Evolutionary conservation across 2,797 vertebrate genomes (phyloP), one percentile per base, ranked within the genome.

Genomic region (Glyptemys insculpta): DNA sequence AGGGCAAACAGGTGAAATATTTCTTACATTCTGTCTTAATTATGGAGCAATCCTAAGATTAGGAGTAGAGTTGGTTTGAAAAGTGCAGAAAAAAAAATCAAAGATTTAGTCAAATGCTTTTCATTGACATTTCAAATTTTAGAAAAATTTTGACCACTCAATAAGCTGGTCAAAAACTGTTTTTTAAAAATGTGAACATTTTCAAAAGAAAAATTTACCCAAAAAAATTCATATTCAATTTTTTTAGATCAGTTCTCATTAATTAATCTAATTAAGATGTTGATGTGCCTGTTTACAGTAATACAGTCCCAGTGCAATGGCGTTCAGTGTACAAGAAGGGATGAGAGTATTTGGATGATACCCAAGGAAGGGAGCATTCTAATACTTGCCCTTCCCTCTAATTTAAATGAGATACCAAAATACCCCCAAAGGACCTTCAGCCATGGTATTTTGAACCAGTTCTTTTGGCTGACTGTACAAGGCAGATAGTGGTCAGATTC

Each of bases 1-100:
- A 93, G 99, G 99, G 89, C 98, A 97, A 49, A 95, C 98, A 97
- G 99, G 99, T 98, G 94, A 96, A 84, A 86, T 83, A 88, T 5
- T 87, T 29, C 29, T 62, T 65, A 62, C 18, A 23, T 65, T 87
- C 47, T 12, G 81, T 93, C 90, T 57, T 87, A 93, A 82, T 0
- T 0, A 41, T 81, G 12, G 27, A 68, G 74, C 25, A 78, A 78
- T 44, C 27, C 44, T 49, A 78, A 47, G 37, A 41, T 72, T 78
- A 93, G 91, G 65, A 92, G 49, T 86, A 84, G 80, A 57, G 68
- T 10, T 59, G 4, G 74, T 82, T 16, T 29, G 74, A 91, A 74
- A 90, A 37, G 23, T 53, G 12, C 82, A 89, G 86, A 41, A 5
- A 49, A 44, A 74, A 89, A 54, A 86, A 5, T 0, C 49, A 3